Base-by-base conservation (phyloP, 2,888 invertebrate species). In the Trichopoda pennipes region DNA sequence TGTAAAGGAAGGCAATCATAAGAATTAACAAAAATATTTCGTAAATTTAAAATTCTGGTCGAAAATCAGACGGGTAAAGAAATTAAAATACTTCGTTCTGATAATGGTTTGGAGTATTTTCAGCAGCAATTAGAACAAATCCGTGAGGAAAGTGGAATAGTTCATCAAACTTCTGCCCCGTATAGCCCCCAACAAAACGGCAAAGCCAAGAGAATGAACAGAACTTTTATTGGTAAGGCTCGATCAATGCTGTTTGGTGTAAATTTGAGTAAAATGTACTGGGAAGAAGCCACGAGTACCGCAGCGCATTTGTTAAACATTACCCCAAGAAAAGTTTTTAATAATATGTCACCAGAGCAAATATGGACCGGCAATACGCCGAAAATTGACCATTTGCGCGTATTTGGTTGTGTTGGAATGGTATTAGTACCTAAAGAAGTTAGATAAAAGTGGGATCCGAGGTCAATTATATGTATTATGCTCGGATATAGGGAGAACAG, bases 181-280 rank as follows among this genome's bases (percentile, higher is more conserved):
- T 64, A 64, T 19, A 51, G 35, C 35, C 51, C 64, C 17, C 64
- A 64, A n/a, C 64, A 69, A 14, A 69, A 56, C 23, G 55, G 55
- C 9, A 55, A 44, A 19, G 55, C 69, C 23, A 55, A 55, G 21
- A n/a, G 69, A 1, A 68, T 38, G 21, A 68, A 51, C 12, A 51
- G 21, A 4, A 19, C 51, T 19, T 51, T 51, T 4, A 4, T 19
- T 51, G 51, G 19, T 9, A 51, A 51, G 12, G n/a, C n/a, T n/a
- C n/a, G n/a, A n/a, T n/a, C n/a, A n/a, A n/a, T n/a, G n/a, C n/a
- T n/a, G n/a, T 72, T 38, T 23, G 70, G 49, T 49, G 60, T 60
- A 28, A 38, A 70, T 23, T 49, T 21, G 8, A 32, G 19, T 3
- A 51, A 60, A 23, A 42, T n/a, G 3, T 68, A 35, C 55, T 68